These are phyloP conservation scores for Calephelis virginiensis DNA, from an alignment of 1,140 invertebrate species.

Conservation along the genomic window DNA sequence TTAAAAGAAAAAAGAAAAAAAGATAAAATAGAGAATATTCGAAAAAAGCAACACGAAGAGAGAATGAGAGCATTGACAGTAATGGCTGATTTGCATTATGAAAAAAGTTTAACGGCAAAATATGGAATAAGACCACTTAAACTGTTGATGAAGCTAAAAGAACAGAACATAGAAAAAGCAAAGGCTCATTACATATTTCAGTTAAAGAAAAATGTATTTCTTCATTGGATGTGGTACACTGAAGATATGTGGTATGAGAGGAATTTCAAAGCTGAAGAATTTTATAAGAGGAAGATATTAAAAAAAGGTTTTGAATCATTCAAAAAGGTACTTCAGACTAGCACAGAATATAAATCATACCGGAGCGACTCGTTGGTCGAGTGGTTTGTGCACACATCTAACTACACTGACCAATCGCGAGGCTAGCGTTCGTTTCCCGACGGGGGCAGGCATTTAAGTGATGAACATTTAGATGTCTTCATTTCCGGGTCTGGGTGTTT, in stretches of 20 bases:
- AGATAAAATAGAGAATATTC: slow-evolving; percentile 80
- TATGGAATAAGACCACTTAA: slow-evolving; percentile 77
- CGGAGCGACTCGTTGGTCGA: no score
- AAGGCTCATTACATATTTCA: slow-evolving; percentile 68
- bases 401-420: no score
- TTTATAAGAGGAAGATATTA: slow-evolving; percentile 67
- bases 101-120: slow-evolving; percentile 71
- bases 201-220: slow-evolving; percentile 72
- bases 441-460: no score
- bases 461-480: no score
- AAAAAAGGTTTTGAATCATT: slow-evolving; percentile 55
- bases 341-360: no score
- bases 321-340: slow-evolving; percentile 50
- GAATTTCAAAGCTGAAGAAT: slow-evolving; percentile 71
- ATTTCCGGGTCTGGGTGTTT: no score
- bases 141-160: slow-evolving; percentile 70
- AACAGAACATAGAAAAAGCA: slow-evolving; percentile 73
- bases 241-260: slow-evolving; percentile 68
- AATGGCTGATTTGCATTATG: slow-evolving; percentile 80
- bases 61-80: slow-evolving; percentile 73
- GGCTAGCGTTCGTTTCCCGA: no score
- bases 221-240: slow-evolving; percentile 75
- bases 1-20: slow-evolving; percentile 79
- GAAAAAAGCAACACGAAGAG: slow-evolving; percentile 76
- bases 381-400: no score